phyloP scores from a whole-genome alignment of 2,113 vertebrate species.

The Poeciliopsis occidentalis region DNA sequence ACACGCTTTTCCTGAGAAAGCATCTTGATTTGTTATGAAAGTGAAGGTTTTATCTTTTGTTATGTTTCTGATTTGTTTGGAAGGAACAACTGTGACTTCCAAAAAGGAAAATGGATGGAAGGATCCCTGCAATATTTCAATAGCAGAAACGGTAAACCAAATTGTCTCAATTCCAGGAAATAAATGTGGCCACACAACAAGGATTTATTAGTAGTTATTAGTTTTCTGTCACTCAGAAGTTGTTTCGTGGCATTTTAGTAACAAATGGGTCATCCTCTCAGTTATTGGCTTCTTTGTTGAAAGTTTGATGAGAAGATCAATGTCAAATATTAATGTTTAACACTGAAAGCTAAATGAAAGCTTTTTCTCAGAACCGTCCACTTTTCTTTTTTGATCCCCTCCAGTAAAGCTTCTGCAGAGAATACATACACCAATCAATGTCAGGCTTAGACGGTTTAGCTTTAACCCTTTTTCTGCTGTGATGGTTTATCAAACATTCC shows the following conservation, averaged over 20 bases:
- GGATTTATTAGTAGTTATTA: constrained; percentile 9
- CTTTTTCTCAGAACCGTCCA: constrained; percentile 12
- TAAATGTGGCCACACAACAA: too few species aligned
- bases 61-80: too few species aligned
- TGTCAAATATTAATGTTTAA: constrained; percentile 18
- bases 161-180: too few species aligned
- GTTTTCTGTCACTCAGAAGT: constrained; percentile 17
- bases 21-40: constrained; percentile 20
- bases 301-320: constrained; percentile 14
- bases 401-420: not conserved
- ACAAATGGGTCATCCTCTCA: constrained; percentile 19
- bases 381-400: not conserved
- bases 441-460: not conserved
- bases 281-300: constrained; percentile 16
- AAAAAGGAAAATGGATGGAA: too few species aligned
- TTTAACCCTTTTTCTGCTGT: not conserved
- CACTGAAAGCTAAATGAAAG: constrained; percentile 19
- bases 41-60: constrained; percentile 4
- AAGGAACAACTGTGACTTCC: too few species aligned
- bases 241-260: constrained; percentile 13
- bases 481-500: not conserved
- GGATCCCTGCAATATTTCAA: too few species aligned
- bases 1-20: constrained; percentile 7
- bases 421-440: not conserved
- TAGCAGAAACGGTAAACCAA: too few species aligned